Percentiles rank a stretch among this genome's conserved stretches.
phyloP scores from a whole-genome alignment of 2,888 invertebrate species.

The Aphidoletes aphidimyza region DNA sequence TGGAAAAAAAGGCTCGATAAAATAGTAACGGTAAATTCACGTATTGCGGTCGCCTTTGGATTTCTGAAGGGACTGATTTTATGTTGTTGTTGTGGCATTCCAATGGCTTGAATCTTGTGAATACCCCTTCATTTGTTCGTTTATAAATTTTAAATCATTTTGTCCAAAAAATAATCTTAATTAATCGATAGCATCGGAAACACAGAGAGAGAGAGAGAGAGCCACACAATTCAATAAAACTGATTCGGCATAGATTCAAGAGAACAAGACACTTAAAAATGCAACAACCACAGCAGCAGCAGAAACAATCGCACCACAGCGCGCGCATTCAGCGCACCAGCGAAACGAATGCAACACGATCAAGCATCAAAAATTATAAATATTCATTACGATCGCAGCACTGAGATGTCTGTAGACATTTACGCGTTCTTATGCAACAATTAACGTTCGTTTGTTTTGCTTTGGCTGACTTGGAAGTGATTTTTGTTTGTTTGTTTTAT shows the following conservation, averaged over 20 bases:
- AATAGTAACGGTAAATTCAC: constrained; percentile 20
- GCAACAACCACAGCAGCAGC: too few species aligned
- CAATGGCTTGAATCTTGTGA: background rate
- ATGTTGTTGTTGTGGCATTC: background rate
- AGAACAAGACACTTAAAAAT: too few species aligned
- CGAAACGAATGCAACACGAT: background rate
- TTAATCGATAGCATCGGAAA: constrained; percentile 21
- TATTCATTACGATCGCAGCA: constrained; percentile 43
- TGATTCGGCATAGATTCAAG: too few species aligned
- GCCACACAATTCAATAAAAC: too few species aligned
- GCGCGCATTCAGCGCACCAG: too few species aligned
- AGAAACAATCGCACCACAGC: too few species aligned
- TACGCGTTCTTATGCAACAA: constrained; percentile 54
- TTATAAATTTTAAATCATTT: constrained; percentile 48
- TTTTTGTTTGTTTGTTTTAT: constrained; percentile 50
- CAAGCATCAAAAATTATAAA: constrained; percentile 51
- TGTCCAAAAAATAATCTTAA: constrained; percentile 14
- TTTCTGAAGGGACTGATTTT: background rate
- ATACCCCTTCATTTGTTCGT: background rate
- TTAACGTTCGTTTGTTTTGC: constrained; percentile 50
- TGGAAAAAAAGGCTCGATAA: background rate
- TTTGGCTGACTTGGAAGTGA: background rate
- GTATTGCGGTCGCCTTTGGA: background rate
- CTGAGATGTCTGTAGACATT: constrained; percentile 27
- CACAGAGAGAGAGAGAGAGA: background rate